A percentile compares a stretch with the other conserved stretches of the same genome.
Conservation (phyloP, 2,888 invertebrate genomes). For the Calameuta idolon region DNA sequence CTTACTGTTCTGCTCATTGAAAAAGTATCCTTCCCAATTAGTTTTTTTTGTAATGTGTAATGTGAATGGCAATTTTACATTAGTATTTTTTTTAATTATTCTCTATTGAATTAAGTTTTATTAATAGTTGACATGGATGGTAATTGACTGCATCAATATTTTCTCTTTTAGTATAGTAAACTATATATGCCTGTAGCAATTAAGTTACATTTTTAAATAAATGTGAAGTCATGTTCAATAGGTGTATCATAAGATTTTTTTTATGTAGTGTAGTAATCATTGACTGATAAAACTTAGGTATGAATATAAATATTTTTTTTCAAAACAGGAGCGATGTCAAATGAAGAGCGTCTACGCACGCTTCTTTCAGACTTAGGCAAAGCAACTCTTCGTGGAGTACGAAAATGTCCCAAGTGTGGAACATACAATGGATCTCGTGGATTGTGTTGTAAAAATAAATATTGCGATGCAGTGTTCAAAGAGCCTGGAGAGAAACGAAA, state of each 20-base stretch:
- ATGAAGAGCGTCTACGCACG: conserved; percentile 62
- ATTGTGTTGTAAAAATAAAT: conserved; percentile 78
- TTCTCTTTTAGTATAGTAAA: background rate
- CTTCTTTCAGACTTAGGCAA: conserved; percentile 72
- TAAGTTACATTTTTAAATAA: too few species aligned
- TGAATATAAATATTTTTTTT: background rate
- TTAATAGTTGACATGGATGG: background rate
- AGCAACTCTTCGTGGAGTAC: conserved; percentile 77
- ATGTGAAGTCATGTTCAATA: too few species aligned
- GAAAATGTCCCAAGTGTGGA: conserved; percentile 82
- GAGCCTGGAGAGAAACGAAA: conserved; percentile 71
- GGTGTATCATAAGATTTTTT: background rate
- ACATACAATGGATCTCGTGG: conserved; percentile 82
- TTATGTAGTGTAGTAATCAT: background rate
- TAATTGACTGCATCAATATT: background rate
- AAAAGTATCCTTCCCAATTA: background rate
- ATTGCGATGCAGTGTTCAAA: conserved; percentile 77
- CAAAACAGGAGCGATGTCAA: conserved; percentile 53
- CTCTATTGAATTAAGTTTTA: background rate
- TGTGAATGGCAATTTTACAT: background rate
- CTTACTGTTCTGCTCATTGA: background rate
- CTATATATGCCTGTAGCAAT: too few species aligned
- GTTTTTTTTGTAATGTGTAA: background rate
- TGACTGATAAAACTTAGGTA: background rate
- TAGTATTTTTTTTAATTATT: background rate